Evolutionary conservation across 2,113 vertebrate genomes (phyloP).

Genomic region (Hyla sarda): DNA sequence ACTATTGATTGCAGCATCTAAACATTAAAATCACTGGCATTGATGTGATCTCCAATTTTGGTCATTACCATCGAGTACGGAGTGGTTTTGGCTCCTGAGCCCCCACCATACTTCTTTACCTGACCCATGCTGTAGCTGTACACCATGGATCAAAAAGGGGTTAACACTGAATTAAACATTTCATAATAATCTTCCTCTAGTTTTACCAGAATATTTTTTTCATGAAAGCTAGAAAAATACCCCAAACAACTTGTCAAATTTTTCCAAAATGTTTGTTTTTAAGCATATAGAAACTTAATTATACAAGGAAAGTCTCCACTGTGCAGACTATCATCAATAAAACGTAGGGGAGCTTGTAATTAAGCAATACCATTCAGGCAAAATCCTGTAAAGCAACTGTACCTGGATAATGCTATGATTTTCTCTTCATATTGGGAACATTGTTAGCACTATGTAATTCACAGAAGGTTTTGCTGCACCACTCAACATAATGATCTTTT

Average conservation of each 20-base stretch:
- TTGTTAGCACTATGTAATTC: background rate
- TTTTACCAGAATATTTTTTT: background rate
- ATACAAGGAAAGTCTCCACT: background rate
- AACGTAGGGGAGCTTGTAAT: background rate
- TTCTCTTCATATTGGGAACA: background rate
- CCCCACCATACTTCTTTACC: too few species aligned
- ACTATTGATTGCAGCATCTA: too few species aligned
- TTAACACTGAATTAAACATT: too few species aligned
- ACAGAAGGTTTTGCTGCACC: background rate
- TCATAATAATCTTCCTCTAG: background rate
- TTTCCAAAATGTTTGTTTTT: background rate
- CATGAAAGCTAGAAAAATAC: background rate
- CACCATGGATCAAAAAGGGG: background rate
- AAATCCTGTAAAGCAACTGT: background rate
- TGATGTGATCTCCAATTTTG: too few species aligned
- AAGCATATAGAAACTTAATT: background rate
- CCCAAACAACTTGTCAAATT: background rate
- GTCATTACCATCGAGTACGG: too few species aligned
- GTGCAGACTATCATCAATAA: background rate
- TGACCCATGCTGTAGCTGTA: too few species aligned
- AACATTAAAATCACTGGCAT: too few species aligned
- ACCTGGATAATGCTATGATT: background rate
- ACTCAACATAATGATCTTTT: constrained; percentile 16
- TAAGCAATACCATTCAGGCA: background rate
- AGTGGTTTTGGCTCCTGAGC: too few species aligned